Evolutionary conservation across 2,888 invertebrate species (phyloP).

Genomic region (Orchesella flavescens): DNA sequence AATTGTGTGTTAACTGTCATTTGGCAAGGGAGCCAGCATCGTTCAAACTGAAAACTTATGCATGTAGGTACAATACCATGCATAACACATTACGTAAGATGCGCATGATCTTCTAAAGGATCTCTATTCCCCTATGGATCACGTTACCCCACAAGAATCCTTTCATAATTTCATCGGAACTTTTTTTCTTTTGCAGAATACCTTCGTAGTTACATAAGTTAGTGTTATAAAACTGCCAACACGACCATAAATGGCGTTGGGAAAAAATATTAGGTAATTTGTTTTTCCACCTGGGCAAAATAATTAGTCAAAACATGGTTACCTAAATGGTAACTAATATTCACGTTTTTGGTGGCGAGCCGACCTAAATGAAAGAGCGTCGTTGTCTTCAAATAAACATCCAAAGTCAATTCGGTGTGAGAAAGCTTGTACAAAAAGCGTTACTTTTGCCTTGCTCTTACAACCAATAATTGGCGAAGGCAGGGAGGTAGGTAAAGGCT

Average conservation of each 20-base stretch:
- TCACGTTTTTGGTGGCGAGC: not conserved
- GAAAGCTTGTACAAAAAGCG: not conserved
- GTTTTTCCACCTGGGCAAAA: not conserved
- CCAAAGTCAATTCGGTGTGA: constrained; percentile 19
- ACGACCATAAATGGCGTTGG: not conserved
- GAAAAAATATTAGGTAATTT: not conserved
- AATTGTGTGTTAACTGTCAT: constrained; percentile 40
- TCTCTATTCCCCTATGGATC: too few relatives aligned
- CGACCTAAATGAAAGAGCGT: too few relatives aligned
- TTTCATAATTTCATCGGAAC: too few relatives aligned
- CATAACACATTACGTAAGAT: not conserved
- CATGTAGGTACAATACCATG: not conserved
- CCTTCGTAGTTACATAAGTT: too few relatives aligned
- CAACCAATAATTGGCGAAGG: not conserved
- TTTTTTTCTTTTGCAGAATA: too few relatives aligned
- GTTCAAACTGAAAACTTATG: constrained; percentile 6
- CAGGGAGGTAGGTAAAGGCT: constrained; percentile 8
- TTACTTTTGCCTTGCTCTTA: not conserved
- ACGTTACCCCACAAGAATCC: too few relatives aligned
- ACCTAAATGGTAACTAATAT: too few relatives aligned
- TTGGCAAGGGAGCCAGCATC: constrained; percentile 40
- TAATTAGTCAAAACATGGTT: not conserved
- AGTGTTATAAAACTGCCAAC: too few relatives aligned
- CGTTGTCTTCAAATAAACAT: not conserved
- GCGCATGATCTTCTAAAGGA: not conserved